Percentiles rank a stretch among this genome's conserved stretches.
Conservation (phyloP, 1,140 invertebrate genomes). For the Pseudomyrmex sp. region DNA sequence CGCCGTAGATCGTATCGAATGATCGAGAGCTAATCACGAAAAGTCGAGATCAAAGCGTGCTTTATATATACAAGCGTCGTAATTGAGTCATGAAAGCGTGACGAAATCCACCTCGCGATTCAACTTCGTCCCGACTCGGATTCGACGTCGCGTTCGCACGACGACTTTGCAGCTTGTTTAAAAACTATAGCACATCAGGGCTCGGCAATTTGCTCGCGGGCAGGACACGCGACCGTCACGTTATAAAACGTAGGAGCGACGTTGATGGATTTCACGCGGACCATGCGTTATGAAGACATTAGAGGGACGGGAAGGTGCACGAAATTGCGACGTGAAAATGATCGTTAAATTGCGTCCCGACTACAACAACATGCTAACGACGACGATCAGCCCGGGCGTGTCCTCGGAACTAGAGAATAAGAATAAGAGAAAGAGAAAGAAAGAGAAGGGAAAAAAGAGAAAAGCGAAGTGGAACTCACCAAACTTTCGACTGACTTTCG, state of each 20-base stretch:
- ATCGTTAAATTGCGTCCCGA: conserved; percentile 59
- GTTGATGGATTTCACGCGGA: conserved; percentile 43
- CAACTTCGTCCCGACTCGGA: conserved; percentile 1
- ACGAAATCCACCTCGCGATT: conserved; percentile 40
- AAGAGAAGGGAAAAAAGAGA: not conserved
- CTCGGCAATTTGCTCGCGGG: conserved; percentile 42
- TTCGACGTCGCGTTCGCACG: conserved; percentile 16
- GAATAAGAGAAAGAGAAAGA: not conserved
- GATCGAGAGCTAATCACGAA: conserved; percentile 12
- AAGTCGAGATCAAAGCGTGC: conserved; percentile 23
- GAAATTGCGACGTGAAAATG: conserved; percentile 64
- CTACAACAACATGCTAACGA: conserved; percentile 65
- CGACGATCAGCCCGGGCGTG: conserved; percentile 41
- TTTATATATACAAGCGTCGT: conserved; percentile 15
- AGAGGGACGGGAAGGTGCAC: conserved; percentile 56
- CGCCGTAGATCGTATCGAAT: conserved; percentile 34
- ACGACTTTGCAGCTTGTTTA: conserved; percentile 19
- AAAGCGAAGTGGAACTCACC: conserved; percentile 21
- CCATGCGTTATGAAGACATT: conserved; percentile 62
- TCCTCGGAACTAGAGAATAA: conserved; percentile 11
- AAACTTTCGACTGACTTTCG: conserved; percentile 48
- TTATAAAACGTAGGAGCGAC: conserved; percentile 59
- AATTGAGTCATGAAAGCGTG: conserved; percentile 53
- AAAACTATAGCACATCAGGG: conserved; percentile 34
- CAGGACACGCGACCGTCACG: conserved; percentile 48